These are phyloP conservation scores for Phymorhynchus buccinoides DNA, from an alignment of 1,140 invertebrate species.

Conservation along the genomic window DNA sequence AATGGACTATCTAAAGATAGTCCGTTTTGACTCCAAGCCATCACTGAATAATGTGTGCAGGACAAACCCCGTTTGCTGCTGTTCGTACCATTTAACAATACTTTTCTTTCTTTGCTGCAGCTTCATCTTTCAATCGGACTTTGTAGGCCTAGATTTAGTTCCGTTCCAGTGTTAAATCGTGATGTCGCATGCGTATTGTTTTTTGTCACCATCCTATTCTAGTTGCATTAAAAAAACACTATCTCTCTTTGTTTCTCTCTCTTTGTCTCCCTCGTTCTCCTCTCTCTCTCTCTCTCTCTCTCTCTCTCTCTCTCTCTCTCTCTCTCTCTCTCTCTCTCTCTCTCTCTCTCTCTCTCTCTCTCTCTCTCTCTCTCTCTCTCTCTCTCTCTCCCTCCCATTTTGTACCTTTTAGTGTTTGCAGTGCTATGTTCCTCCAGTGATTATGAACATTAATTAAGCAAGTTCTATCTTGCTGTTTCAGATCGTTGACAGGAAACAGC, in stretches of 20 bases:
- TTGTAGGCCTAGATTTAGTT: too few relatives aligned
- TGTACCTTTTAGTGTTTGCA: background rate
- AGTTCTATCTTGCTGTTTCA: slow-evolving; percentile 61
- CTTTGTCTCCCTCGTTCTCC: background rate
- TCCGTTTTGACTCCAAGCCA: too few relatives aligned
- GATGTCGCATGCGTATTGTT: background rate
- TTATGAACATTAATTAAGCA: background rate
- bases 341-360: background rate
- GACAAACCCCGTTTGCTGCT: background rate
- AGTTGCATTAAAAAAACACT: too few relatives aligned
- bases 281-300: background rate
- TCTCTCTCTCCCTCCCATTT: background rate
- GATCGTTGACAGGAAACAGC: slow-evolving; percentile 78
- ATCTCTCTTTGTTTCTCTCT: background rate
- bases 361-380: background rate
- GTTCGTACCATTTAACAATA: background rate
- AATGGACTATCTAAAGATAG: too few relatives aligned
- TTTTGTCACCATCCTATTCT: background rate
- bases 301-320: background rate
- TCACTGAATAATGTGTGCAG: too few relatives aligned
- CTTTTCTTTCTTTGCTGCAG: too few relatives aligned
- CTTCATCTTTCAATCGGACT: too few relatives aligned
- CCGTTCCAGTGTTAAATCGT: too few relatives aligned
- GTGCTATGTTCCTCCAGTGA: background rate
- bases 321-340: background rate